phyloP scores from a whole-genome alignment of 2,797 vertebrate genomes.

The Amphiprion clarkii region DNA sequence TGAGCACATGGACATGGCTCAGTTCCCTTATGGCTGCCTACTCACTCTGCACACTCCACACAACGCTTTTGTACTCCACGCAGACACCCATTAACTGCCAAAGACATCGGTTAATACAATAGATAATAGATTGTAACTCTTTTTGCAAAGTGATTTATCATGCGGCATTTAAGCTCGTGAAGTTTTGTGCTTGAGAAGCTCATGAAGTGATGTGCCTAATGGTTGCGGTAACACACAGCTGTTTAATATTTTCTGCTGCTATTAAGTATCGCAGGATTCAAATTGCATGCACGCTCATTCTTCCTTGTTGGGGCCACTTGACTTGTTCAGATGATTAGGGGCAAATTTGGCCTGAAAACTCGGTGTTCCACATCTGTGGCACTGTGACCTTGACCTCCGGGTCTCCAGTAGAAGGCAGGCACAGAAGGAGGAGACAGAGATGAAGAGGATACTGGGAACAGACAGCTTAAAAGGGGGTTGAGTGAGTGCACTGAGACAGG shows the following conservation, averaged over 20 bases:
- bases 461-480: slow-evolving; percentile 74
- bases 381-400: slow-evolving; percentile 76
- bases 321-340: slow-evolving; percentile 57
- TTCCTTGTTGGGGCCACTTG: slow-evolving; percentile 57
- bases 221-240: slow-evolving; percentile 38
- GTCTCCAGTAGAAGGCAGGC: slow-evolving; percentile 63
- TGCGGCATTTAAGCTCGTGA: slow-evolving; percentile 41
- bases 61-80: slow-evolving; percentile 43
- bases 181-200: slow-evolving; percentile 34
- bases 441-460: slow-evolving; percentile 67
- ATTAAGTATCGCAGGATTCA: slow-evolving; percentile 31
- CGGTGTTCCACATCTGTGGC: slow-evolving; percentile 70
- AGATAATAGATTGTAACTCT: slow-evolving; percentile 61
- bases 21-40: slow-evolving; percentile 65
- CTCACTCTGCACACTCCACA: slow-evolving; percentile 59
- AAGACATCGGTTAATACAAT: slow-evolving; percentile 59
- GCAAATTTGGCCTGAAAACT: slow-evolving; percentile 73
- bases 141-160: slow-evolving; percentile 54
- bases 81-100: slow-evolving; percentile 56
- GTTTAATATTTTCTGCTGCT: slow-evolving; percentile 22
- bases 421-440: slow-evolving; percentile 55
- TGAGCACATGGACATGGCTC: slow-evolving; percentile 69
- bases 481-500: slow-evolving; percentile 67
- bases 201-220: slow-evolving; percentile 37
- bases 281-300: slow-evolving; percentile 25